Percentiles rank a stretch among this genome's conserved stretches.
Evolutionary conservation across 1,140 invertebrate genomes (phyloP).

Genomic region (Leptopilina boulardi): DNA sequence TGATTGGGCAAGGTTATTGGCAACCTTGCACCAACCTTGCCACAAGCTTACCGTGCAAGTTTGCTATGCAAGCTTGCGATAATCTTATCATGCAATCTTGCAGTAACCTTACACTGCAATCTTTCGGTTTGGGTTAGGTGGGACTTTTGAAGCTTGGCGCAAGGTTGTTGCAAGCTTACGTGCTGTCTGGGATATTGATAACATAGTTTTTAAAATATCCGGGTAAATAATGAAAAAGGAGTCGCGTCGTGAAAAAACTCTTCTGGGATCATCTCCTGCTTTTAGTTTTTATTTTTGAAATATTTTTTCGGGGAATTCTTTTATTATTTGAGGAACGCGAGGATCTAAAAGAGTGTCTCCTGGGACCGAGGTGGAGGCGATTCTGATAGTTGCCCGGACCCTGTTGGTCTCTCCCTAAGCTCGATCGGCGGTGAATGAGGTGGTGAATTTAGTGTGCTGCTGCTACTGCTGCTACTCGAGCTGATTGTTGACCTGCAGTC

Average conservation of each 20-base stretch:
- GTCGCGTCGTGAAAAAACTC: constrained; percentile 37
- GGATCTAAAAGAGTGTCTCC: constrained; percentile 69
- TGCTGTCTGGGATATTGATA: too few species aligned
- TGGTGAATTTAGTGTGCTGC: constrained; percentile 67
- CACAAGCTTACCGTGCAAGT: too few species aligned
- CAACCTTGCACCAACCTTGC: too few species aligned
- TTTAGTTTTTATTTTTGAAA: too few species aligned
- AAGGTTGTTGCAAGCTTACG: too few species aligned
- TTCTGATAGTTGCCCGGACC: constrained; percentile 56
- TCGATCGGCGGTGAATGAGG: constrained; percentile 69
- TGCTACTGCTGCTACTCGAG: constrained; percentile 70
- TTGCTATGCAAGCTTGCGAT: too few species aligned
- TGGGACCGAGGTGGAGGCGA: constrained; percentile 68
- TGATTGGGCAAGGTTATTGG: too few species aligned
- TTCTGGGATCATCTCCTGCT: constrained; percentile 39
- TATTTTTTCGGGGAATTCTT: not conserved
- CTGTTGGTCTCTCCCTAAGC: constrained; percentile 66
- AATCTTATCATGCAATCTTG: too few species aligned
- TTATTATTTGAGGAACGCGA: constrained; percentile 25
- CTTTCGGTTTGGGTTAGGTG: too few species aligned
- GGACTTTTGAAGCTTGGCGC: too few species aligned
- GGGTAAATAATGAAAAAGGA: not conserved
- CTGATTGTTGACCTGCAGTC: not conserved
- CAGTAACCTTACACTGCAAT: too few species aligned
- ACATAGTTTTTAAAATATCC: too few species aligned